Evolutionary conservation across 35 echinoderm and acorn worm species (phyloP), one percentile per base, ranked within the genome.

Genomic region (Anneissia japonica): DNA sequence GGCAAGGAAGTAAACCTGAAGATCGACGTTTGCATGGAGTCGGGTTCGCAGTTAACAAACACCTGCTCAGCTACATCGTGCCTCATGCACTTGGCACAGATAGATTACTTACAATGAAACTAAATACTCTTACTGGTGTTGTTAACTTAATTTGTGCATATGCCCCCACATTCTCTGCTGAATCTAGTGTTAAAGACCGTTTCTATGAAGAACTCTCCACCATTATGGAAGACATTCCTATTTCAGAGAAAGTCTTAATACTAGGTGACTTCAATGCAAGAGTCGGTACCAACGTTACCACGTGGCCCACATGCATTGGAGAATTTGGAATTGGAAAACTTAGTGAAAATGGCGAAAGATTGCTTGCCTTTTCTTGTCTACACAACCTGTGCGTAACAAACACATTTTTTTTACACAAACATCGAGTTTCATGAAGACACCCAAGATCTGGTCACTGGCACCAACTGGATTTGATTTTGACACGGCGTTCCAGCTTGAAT

Each of bases 331-430:
- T 91, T 6, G 75, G 77, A 33, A 86, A 81, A 75, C 21, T 91
- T 33, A 91, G 86, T 41, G 89, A 91, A 19, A 91, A 91, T 78
- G 89, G 89, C 10, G 77, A 91, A 37, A 35, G 80, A 13, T 55
- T 83, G 19, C 72, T 81, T 0, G 83, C 86, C 31, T 37, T 87
- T 33, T 38, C 79, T 36, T 80, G 45, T 37, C 79, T 74, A 29
- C 46, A 89, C 13, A 35, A 35, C 43, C 82, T 89, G 0, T 93
- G 91, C 81, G 36, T 93, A 16, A 89, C 91, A 30, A 93, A 93
- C 83, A 81, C 91, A 32, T 93, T 73, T 55, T 93, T 89, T 32
- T 46, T 34, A 31, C 83, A 29, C 0, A 91, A 91, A 36, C 84
- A 91, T 37, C 32, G 74, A 41, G 84, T 80, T 0, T 91, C 89